Evolutionary conservation across 2,888 invertebrate genomes (phyloP).

Genomic region (Dolichomitus sp.): DNA sequence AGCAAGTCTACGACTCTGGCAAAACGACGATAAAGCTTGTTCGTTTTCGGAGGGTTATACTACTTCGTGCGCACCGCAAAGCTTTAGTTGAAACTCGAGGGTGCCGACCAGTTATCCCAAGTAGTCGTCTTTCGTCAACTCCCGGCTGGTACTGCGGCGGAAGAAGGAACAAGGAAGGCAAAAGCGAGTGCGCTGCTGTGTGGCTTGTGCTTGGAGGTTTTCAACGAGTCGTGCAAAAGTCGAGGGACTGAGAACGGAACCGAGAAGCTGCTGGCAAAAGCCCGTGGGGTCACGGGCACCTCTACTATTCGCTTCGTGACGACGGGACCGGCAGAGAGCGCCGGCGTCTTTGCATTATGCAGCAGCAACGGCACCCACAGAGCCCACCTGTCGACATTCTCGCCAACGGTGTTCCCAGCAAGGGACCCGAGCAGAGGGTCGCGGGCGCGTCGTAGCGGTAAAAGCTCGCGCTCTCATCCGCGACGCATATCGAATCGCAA

Average conservation of each 20-base stretch:
- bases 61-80: constrained; percentile 32
- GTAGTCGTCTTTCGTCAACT: constrained; percentile 25
- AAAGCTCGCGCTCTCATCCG: constrained; percentile 56
- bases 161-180: constrained; percentile 35
- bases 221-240: constrained; percentile 40
- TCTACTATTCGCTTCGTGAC: constrained; percentile 45
- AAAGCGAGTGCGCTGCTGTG: constrained; percentile 39
- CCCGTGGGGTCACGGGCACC: constrained; percentile 43
- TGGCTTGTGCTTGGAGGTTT: constrained; percentile 42
- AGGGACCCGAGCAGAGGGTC: background rate
- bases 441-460: constrained; percentile 59
- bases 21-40: constrained; percentile 29
- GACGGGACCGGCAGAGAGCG: constrained; percentile 43
- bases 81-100: constrained; percentile 11
- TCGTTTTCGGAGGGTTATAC: constrained; percentile 21
- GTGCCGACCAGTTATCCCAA: constrained; percentile 14
- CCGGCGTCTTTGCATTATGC: constrained; percentile 70
- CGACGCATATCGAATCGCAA: constrained; percentile 67
- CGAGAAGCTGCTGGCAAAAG: constrained; percentile 53
- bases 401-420: constrained; percentile 50
- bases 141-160: constrained; percentile 17
- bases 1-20: constrained; percentile 13
- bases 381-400: constrained; percentile 70
- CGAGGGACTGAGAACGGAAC: constrained; percentile 38
- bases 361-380: constrained; percentile 59